Evolutionary conservation across 2,113 vertebrate species (phyloP).

Genomic region (Stomatorhinus ivindoensis): DNA sequence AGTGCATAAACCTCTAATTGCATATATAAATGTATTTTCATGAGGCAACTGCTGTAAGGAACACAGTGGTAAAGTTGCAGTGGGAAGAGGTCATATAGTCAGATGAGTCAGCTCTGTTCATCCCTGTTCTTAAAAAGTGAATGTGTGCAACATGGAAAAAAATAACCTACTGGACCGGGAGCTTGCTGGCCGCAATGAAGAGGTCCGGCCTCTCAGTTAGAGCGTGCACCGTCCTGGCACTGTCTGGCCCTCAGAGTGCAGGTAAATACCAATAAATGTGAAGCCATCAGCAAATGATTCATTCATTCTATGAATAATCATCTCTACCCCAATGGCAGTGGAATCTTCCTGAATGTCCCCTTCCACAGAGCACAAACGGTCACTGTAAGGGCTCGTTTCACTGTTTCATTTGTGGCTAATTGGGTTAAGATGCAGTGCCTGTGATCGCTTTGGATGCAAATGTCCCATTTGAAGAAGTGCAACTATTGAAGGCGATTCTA

Average conservation of each 20-base stretch:
- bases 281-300: background rate
- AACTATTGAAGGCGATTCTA: background rate
- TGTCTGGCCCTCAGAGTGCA: background rate
- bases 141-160: background rate
- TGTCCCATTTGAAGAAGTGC: background rate
- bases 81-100: background rate
- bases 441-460: background rate
- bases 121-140: background rate
- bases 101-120: background rate
- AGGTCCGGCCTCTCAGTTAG: background rate
- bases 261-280: background rate
- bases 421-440: background rate
- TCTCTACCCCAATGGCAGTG: background rate
- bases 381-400: background rate
- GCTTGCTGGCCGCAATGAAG: background rate
- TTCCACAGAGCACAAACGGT: background rate
- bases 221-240: background rate
- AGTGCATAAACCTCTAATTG: background rate
- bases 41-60: background rate
- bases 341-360: background rate
- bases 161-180: background rate
- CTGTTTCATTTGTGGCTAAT: background rate
- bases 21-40: background rate
- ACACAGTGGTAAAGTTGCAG: background rate
- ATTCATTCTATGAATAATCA: background rate